These are phyloP conservation scores for Platalea minor DNA, from an alignment of 2,797 vertebrate species.

Conservation along the genomic window DNA sequence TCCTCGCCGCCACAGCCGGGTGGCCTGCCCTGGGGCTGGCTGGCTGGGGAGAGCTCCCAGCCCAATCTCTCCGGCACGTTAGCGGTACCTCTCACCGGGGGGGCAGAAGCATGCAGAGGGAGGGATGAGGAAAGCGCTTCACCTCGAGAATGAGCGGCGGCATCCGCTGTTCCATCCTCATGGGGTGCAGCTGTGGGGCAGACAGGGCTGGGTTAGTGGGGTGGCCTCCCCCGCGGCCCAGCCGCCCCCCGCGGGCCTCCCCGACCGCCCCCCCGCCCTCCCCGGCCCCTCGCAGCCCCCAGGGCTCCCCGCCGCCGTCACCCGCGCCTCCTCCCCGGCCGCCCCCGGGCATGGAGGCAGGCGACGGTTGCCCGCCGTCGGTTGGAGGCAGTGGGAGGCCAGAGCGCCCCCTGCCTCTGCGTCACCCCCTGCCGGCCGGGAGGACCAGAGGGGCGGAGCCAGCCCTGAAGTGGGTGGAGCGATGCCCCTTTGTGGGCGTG, in stretches of 20 bases:
- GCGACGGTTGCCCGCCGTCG: no score
- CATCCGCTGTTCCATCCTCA: slow-evolving; percentile 64
- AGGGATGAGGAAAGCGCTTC: neutral
- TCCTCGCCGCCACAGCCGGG: neutral
- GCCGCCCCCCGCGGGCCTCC: neutral
- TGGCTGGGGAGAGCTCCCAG: neutral
- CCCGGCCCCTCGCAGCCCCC: neutral
- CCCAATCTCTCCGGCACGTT: neutral
- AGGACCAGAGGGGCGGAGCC: neutral
- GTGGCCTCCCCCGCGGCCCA: rapidly evolving
- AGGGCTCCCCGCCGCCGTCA: neutral
- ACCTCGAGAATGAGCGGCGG: slow-evolving; percentile 39
- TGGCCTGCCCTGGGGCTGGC: neutral
- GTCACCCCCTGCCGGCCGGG: neutral
- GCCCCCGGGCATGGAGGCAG: neutral
- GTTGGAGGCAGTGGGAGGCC: no score
- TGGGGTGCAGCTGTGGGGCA: slow-evolving; percentile 52
- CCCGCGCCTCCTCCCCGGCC: neutral
- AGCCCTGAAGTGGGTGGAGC: neutral
- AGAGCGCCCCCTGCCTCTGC: neutral
- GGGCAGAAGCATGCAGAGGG: neutral
- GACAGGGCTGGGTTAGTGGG: slow-evolving; percentile 8
- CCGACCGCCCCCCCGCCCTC: neutral
- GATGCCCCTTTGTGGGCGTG: neutral
- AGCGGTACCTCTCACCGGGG: rapidly evolving